Evolutionary conservation across 2,888 invertebrate species (phyloP).

Genomic region (Cyclophora albipunctata): DNA sequence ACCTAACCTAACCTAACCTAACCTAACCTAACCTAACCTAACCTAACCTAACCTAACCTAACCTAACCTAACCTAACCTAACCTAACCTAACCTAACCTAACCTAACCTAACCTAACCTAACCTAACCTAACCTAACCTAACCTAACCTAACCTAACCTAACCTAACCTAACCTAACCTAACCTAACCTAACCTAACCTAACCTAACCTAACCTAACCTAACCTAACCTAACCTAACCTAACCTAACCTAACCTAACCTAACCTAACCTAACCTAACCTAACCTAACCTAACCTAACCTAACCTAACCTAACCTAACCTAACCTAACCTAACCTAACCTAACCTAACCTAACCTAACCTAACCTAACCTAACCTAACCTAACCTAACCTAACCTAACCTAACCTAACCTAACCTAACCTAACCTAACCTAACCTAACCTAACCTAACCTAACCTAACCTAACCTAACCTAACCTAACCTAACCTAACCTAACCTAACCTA

Average conservation of each 20-base stretch:
- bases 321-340: slow-evolving; percentile 12
- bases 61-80: slow-evolving; percentile 20
- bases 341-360: slow-evolving; percentile 12
- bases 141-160: slow-evolving; percentile 22
- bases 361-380: slow-evolving; percentile 11
- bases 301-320: slow-evolving; percentile 15
- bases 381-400: slow-evolving; percentile 15
- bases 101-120: slow-evolving; percentile 22
- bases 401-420: slow-evolving; percentile 15
- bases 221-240: slow-evolving; percentile 14
- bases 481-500: slow-evolving; percentile 8
- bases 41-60: slow-evolving; percentile 20
- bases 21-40: slow-evolving; percentile 18
- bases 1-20: slow-evolving; percentile 11
- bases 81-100: slow-evolving; percentile 20
- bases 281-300: slow-evolving; percentile 16
- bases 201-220: slow-evolving; percentile 17
- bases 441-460: slow-evolving; percentile 15
- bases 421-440: slow-evolving; percentile 12
- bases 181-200: slow-evolving; percentile 21
- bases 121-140: slow-evolving; percentile 24
- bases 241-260: slow-evolving; percentile 18
- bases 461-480: slow-evolving; percentile 7
- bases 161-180: slow-evolving; percentile 22
- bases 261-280: slow-evolving; percentile 16